A percentile compares a stretch with the other conserved stretches of the same genome.
Conservation (phyloP, 2,888 invertebrate genomes). For the Troides helena region DNA sequence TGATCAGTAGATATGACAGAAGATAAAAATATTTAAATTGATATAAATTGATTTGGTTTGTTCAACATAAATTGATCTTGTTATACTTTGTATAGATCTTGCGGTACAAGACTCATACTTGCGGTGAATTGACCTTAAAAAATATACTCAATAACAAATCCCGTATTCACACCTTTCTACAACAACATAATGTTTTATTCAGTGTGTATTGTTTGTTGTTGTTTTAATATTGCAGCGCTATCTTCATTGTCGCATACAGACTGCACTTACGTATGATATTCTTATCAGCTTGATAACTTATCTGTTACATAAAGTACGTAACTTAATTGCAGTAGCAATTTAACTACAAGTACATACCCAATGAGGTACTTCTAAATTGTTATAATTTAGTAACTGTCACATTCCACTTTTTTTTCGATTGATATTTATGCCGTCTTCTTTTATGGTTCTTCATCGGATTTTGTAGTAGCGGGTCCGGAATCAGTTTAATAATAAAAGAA, state of each 20-base stretch:
- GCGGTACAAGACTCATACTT: not conserved
- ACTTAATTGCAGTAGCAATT: constrained; percentile 14
- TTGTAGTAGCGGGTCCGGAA: too few species aligned
- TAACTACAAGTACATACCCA: not conserved
- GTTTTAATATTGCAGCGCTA: not conserved
- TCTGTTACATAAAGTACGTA: constrained; percentile 14
- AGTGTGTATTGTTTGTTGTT: too few species aligned
- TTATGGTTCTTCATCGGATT: too few species aligned
- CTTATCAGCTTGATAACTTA: constrained; percentile 20
- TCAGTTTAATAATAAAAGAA: too few species aligned
- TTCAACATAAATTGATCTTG: not conserved
- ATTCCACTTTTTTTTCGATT: too few species aligned
- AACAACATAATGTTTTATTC: not conserved
- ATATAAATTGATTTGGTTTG: not conserved
- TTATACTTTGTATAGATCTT: not conserved
- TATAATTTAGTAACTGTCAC: too few species aligned
- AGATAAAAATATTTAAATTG: not conserved
- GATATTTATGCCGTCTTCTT: too few species aligned
- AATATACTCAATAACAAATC: not conserved
- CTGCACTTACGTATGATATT: not conserved
- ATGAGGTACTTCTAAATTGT: not conserved
- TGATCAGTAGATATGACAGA: not conserved
- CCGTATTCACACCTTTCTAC: not conserved
- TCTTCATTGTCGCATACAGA: not conserved
- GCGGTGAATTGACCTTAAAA: constrained; percentile 1